Base-by-base conservation (phyloP, 2,797 vertebrate genomes). In the Channallabes apus region DNA sequence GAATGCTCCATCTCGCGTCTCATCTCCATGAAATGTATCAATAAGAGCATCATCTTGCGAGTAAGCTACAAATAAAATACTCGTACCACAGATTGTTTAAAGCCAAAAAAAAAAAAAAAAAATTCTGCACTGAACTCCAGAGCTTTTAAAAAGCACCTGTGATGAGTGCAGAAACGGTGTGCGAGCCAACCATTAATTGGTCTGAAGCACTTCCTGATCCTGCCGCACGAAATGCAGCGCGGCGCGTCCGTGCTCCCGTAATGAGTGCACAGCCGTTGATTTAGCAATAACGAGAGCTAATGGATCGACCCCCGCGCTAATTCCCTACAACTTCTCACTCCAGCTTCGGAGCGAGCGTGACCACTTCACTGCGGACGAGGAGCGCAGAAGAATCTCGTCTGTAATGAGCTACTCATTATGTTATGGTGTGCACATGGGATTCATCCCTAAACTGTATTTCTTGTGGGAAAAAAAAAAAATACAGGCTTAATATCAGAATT, bases 261-360 rank as follows among this genome's bases (percentile, higher is more conserved):
- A 90, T 85, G 84, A 88, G 86, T 51, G 80, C 72, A 67, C 87
- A 86, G 86, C 87, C 65, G 86, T 80, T 90, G 88, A 90, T 90
- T 92, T 76, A 81, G 64, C 41, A 68, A 46, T 92, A 89, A 90
- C 88, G 84, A 89, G 84, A 51, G 83, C 88, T 91, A 89, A 89
- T 90, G 89, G 87, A 87, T 86, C 54, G 75, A 58, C 75, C 73
- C 83, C 83, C 18, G 41, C 41, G 84, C 88, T 91, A 87, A 88
- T 90, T 89, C 84, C 69, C 80, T 59, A 41, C 84, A 86, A 88
- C 82, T 87, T 90, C 83, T 85, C 82, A 61, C 80, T 86, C 85
- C 76, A 87, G 88, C 78, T 89, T 86, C 76, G 71, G 18, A 73
- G 75, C 61, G 29, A 32, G 80, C 24, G 29, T 59, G 75, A 61